A percentile compares a stretch with the other conserved stretches of the same genome.
Conservation (phyloP, 2,888 invertebrate genomes). For the Hesperia comma region DNA sequence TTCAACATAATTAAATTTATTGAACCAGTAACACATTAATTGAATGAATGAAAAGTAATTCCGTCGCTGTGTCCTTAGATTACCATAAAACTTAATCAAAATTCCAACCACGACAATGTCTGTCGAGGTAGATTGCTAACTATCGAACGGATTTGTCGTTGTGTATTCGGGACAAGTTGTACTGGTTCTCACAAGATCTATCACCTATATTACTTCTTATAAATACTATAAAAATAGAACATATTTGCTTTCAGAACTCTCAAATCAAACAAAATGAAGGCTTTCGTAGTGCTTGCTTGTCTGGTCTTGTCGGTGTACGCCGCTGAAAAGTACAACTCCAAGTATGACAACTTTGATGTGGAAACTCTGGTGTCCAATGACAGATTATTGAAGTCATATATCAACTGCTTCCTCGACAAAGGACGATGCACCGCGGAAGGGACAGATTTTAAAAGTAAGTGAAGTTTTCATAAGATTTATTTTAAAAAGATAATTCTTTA, state of each 20-base stretch:
- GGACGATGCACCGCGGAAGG: slow-evolving; percentile 89
- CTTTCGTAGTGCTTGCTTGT: slow-evolving; percentile 62
- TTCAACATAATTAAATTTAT: slow-evolving; percentile 1
- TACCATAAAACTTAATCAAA: slow-evolving; percentile 42
- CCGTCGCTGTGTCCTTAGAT: slow-evolving; percentile 31
- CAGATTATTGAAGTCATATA: slow-evolving; percentile 87
- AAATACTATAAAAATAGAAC: slow-evolving; percentile 34
- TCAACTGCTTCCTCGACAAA: slow-evolving; percentile 87
- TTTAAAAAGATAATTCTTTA: no score
- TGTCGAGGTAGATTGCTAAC: slow-evolving; percentile 49
- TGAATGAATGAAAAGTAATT: slow-evolving; percentile 28
- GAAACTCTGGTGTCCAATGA: slow-evolving; percentile 88
- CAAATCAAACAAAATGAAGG: slow-evolving; percentile 63
- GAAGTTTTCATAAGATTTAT: no score
- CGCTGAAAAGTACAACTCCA: slow-evolving; percentile 85
- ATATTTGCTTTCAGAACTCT: slow-evolving; percentile 40
- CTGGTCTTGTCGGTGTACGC: slow-evolving; percentile 63
- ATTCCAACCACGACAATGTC: slow-evolving; percentile 62
- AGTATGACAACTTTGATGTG: slow-evolving; percentile 89
- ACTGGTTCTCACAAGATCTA: slow-evolving; percentile 42
- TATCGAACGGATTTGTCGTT: slow-evolving; percentile 54
- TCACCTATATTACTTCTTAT: background rate
- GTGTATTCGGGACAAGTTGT: slow-evolving; percentile 53
- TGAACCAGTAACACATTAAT: slow-evolving; percentile 10
- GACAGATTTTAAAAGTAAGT: slow-evolving; percentile 88